These are phyloP conservation scores for Pluvianellus socialis DNA, from an alignment of 2,113 vertebrate species.

Conservation along the genomic window DNA sequence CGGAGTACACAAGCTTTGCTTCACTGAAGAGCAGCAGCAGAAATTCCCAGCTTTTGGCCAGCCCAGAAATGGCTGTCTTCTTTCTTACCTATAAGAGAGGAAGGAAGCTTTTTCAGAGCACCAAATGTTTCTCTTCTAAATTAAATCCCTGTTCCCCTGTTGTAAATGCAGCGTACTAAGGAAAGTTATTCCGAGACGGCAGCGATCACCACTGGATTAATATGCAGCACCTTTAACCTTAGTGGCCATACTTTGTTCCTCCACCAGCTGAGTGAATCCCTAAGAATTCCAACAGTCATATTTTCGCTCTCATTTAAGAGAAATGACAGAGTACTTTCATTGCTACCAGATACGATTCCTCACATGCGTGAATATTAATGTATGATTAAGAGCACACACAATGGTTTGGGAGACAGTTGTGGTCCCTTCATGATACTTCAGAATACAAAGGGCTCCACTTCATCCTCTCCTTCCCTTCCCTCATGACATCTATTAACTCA, in stretches of 20 bases:
- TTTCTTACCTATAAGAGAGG: neutral
- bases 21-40: neutral
- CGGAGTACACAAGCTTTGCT: neutral
- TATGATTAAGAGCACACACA: neutral
- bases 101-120: neutral
- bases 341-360: neutral
- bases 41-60: neutral
- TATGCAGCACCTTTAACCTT: neutral
- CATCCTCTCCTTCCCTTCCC: neutral
- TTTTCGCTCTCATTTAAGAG: neutral
- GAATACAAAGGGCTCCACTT: neutral
- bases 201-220: neutral
- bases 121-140: neutral
- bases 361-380: neutral
- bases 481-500: neutral
- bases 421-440: neutral
- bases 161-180: neutral
- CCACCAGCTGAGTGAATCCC: neutral
- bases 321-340: neutral
- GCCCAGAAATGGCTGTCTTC: neutral
- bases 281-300: neutral
- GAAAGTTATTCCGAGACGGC: neutral
- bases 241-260: neutral
- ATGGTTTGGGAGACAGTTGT: neutral
- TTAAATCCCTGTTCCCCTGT: neutral